Base-by-base conservation (phyloP, 2,113 vertebrate genomes). In the Neolamprologus longior region DNA sequence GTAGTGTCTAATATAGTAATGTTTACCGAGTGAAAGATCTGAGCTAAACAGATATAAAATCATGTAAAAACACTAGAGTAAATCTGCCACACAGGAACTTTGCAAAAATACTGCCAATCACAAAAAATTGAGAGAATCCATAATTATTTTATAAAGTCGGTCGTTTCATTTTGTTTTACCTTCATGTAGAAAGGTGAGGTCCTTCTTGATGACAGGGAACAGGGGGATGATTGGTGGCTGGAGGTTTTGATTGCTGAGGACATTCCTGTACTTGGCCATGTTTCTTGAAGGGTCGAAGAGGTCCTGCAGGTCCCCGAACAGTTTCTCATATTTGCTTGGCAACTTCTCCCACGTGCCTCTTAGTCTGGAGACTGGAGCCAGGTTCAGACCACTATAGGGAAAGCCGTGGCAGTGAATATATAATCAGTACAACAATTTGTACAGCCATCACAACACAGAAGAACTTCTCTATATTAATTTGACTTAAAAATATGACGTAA, bases 171-270 rank as follows among this genome's bases (percentile, higher is more conserved):
- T 83, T 24, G 14, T 24, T 33, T 31, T 95, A 99, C 99, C 98
- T 97, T 99, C 98, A 4, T 99, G 99, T 71, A 99, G 97, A 93
- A 99, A 99, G 1, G 99, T 99, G 82, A 99, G 98, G 93, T 99
- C 99, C 94, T 99, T 99, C 96, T 99, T 99, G 94, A 99, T 99
- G 93, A 99, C 98, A 5, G 99, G 99, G 93, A 99, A 99, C 33
- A 99, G 94, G 5, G 99, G 99, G 85, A 99, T 99, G 90, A 99
- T 98, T 9, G 99, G 99, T 1, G 99, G 98, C 82, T 99, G 98
- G 1, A 99, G 96, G 94, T 98, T 99, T 94, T 99, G 98, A 95
- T 97, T 98, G 94, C 99, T 99, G 79, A 99, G 97, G 82, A 99
- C 97, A 73, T 99, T 99, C 81, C 99, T 97, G 90, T 99, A 99